phyloP scores from a whole-genome alignment of 2,797 vertebrate species.

The Podargus strigoides region DNA sequence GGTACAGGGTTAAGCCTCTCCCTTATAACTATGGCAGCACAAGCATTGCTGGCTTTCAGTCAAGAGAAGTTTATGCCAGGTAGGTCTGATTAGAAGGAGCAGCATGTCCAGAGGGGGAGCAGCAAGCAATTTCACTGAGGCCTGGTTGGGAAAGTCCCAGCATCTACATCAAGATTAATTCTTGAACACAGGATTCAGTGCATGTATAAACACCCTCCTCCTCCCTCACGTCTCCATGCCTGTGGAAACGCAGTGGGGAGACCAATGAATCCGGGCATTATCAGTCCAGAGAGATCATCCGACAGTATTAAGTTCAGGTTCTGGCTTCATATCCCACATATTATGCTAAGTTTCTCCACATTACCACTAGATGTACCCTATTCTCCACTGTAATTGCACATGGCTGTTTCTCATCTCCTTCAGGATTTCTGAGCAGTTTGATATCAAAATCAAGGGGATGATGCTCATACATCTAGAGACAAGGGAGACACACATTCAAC shows the following conservation, averaged over 20 bases:
- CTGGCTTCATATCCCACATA: conserved; percentile 17
- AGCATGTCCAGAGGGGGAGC: conserved; percentile 61
- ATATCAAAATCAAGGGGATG: neutral
- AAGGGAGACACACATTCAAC: neutral
- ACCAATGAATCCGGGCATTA: conserved; percentile 33
- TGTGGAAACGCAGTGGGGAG: neutral
- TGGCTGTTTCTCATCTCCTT: neutral
- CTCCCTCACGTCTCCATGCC: neutral
- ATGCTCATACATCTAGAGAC: neutral
- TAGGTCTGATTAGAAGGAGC: conserved; percentile 59
- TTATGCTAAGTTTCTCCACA: conserved; percentile 34
- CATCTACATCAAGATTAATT: conserved; percentile 62
- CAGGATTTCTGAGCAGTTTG: neutral
- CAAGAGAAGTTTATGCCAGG: conserved; percentile 33
- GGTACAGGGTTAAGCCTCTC: conserved; percentile 30
- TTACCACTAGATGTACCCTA: conserved; percentile 55
- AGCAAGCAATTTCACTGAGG: conserved; percentile 51
- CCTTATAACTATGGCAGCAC: neutral
- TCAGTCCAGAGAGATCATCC: conserved; percentile 45
- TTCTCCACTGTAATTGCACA: neutral
- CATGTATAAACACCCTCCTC: conserved; percentile 47
- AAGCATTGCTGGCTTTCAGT: conserved; percentile 15
- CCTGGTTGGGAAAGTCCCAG: conserved; percentile 63
- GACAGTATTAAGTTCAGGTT: conserved; percentile 36
- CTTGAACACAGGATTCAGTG: neutral